Evolutionary conservation across 2,113 vertebrate genomes (phyloP).

Genomic region (Trichomycterus rosablanca): DNA sequence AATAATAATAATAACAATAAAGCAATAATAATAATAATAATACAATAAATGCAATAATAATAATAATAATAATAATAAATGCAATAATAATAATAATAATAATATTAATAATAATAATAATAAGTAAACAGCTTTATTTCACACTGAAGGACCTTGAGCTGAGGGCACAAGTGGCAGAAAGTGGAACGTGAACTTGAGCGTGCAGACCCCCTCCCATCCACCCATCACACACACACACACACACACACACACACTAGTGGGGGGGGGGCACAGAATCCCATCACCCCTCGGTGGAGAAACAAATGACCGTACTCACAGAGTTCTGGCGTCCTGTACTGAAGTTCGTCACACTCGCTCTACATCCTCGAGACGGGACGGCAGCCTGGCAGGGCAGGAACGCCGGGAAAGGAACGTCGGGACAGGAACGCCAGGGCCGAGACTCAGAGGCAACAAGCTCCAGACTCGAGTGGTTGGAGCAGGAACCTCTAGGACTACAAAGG

Average conservation of each 20-base stretch:
- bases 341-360: slow-evolving; percentile 23
- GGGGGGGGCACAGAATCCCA: slow-evolving; percentile 34
- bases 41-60: too few species aligned
- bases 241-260: slow-evolving; percentile 18
- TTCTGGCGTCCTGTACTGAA: slow-evolving; percentile 90
- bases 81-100: too few species aligned
- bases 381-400: background rate
- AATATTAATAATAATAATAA: too few species aligned
- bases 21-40: too few species aligned
- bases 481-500: too few species aligned
- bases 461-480: background rate
- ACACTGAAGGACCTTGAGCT: slow-evolving; percentile 10
- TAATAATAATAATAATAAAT: too few species aligned
- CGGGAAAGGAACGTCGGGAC: too few species aligned
- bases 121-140: too few species aligned
- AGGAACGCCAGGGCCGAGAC: too few species aligned
- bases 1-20: too few species aligned
- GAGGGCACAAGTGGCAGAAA: slow-evolving; percentile 32
- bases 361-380: too few species aligned
- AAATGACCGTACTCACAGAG: slow-evolving; percentile 90
- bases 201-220: slow-evolving; percentile 18
- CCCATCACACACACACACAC: slow-evolving; percentile 12
- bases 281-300: slow-evolving; percentile 70
- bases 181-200: slow-evolving; percentile 23
- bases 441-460: too few species aligned